Evolutionary conservation across 2,113 vertebrate species (phyloP), one percentile per base, ranked within the genome.

Genomic region (Nansenia antarctica): DNA sequence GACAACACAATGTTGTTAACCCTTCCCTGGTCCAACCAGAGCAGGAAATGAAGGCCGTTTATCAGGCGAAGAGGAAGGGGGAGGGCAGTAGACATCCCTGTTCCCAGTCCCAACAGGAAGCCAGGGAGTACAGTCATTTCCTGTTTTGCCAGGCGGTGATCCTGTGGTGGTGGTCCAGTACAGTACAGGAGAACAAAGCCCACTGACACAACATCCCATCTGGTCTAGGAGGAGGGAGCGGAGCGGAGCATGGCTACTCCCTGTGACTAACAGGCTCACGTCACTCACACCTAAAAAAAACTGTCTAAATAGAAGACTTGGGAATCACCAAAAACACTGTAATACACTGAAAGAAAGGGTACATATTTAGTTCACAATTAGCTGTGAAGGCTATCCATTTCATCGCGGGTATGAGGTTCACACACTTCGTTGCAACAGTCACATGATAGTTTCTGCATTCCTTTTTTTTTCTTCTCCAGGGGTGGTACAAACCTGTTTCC

Each of bases 401-500:
- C n/a, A 20, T 49, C n/a, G n/a, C n/a, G 45, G 6, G n/a, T 49
- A 49, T 49, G 45, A 49, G 14, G 5, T 29, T 27, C 18, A 29
- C 26, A 54, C 4, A 58, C 29, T n/a, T 39, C 11, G 31, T 30
- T 9, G 3, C 9, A 37, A 29, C 2, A 62, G 20, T n/a, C n/a
- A 3, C 9, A 3, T 0, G 14, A n/a, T 15, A 1, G 35, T 22
- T n/a, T 62, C 6, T 31, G 1, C 5, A 20, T 2, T 22, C 6
- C 34, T 4, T 27, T 15, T 5, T 20, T 30, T 18, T 62, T 22
- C 6, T 7, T 2, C 0, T 3, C 26, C n/a, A 54, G 32, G n/a
- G 42, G 29, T 15, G 20, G 18, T 49, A 86, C 87, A 78, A 66
- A 99, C 98, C 97, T 98, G 96, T 82, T 98, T 99, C 74, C 94